These are phyloP conservation scores for Stichodactyla helianthus DNA, from an alignment of 64 coral and sea anemone genomes.

Conservation along the genomic window DNA sequence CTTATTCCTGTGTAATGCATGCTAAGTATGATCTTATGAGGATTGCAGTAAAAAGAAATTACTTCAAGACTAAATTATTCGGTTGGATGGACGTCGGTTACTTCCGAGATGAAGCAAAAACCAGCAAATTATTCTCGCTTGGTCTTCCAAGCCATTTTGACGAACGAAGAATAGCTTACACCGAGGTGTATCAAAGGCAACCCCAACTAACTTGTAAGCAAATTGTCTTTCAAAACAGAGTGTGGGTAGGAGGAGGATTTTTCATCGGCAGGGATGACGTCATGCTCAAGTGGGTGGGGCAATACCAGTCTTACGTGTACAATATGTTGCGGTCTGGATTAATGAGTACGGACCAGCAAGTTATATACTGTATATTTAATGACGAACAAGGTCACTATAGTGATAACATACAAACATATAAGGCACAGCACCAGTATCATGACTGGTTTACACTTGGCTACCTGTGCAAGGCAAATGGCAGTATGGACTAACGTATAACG, in stretches of 20 bases:
- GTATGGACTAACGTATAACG: neutral
- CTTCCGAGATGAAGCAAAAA: neutral
- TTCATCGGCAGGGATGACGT: constrained; percentile 20
- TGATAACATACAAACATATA: neutral
- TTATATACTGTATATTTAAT: constrained; percentile 3
- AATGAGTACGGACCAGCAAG: constrained; percentile 18
- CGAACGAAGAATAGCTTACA: neutral
- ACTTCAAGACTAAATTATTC: constrained; percentile 20
- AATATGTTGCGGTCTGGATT: neutral
- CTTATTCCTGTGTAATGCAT: neutral
- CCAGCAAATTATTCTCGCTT: neutral
- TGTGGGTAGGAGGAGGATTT: constrained; percentile 7
- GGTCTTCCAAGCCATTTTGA: neutral
- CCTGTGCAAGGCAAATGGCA: neutral
- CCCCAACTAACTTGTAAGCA: neutral
- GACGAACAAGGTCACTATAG: neutral
- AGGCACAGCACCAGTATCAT: neutral
- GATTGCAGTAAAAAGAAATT: neutral
- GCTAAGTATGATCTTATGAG: constrained; percentile 1
- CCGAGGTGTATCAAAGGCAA: neutral
- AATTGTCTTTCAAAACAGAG: neutral
- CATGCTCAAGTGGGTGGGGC: neutral
- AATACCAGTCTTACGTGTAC: neutral
- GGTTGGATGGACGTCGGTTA: constrained; percentile 8
- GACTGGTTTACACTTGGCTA: constrained; percentile 21